Evolutionary conservation across 2,888 invertebrate genomes (phyloP).

Genomic region (Barypeithes pellucidus): DNA sequence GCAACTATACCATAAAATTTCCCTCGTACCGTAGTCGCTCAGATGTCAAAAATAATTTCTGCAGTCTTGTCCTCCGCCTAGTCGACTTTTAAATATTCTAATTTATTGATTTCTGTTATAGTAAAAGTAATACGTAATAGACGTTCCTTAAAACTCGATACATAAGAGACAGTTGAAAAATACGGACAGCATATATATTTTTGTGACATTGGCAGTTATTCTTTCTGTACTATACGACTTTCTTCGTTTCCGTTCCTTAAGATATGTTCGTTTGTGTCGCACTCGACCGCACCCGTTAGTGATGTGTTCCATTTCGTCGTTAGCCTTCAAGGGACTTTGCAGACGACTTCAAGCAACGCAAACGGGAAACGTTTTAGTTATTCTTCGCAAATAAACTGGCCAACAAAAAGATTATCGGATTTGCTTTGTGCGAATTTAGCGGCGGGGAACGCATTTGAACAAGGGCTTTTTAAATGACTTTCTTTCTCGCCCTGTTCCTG

Average conservation of each 20-base stretch:
- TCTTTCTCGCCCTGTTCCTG: too few relatives aligned
- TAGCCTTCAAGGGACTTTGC: too few relatives aligned
- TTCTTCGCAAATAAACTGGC: too few relatives aligned
- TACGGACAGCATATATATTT: not conserved
- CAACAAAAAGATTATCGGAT: too few relatives aligned
- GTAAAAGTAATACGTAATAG: not conserved
- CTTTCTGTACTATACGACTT: constrained; percentile 1
- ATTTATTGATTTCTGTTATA: constrained; percentile 21
- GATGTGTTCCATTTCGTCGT: too few relatives aligned
- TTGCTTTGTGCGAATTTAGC: too few relatives aligned
- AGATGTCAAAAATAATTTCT: constrained; percentile 33
- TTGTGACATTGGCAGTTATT: constrained; percentile 1
- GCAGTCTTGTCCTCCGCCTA: constrained; percentile 35
- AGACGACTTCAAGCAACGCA: too few relatives aligned
- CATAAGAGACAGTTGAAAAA: not conserved
- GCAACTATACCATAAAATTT: constrained; percentile 9
- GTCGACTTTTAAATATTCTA: constrained; percentile 12
- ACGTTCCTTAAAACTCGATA: constrained; percentile 11
- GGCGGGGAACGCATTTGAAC: too few relatives aligned
- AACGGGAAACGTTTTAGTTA: too few relatives aligned
- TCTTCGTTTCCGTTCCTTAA: not conserved
- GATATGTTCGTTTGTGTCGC: not conserved
- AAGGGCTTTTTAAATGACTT: too few relatives aligned
- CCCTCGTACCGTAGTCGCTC: constrained; percentile 14
- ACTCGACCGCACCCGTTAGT: too few relatives aligned